Evolutionary conservation across 2,888 invertebrate species (phyloP).

Genomic region (Ectropis crepuscularia): DNA sequence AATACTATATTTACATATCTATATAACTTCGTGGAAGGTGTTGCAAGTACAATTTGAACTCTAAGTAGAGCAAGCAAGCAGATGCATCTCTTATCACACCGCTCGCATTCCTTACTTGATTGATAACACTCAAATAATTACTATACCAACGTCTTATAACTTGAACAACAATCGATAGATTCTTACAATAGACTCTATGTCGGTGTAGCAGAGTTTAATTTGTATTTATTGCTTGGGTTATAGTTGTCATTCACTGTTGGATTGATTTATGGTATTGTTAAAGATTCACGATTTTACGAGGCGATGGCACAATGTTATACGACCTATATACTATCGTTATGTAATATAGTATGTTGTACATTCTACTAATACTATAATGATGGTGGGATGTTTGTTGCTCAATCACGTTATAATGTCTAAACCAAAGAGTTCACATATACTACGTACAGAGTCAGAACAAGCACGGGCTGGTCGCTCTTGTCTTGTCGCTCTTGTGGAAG

Average conservation of each 20-base stretch:
- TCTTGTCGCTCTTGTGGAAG: no score
- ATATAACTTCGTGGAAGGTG: slow-evolving; percentile 1
- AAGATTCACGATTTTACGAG: slow-evolving; percentile 1
- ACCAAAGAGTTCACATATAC: no score
- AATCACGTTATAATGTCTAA: no score
- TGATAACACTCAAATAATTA: slow-evolving; percentile 42
- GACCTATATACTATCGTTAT: not conserved
- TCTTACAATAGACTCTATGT: not conserved
- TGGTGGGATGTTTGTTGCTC: no score
- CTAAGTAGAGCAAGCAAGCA: slow-evolving; percentile 43
- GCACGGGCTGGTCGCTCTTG: no score
- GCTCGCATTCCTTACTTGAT: slow-evolving; percentile 41
- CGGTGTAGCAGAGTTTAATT: not conserved
- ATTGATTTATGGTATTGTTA: slow-evolving; percentile 13
- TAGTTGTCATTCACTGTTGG: slow-evolving; percentile 1
- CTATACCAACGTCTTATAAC: slow-evolving; percentile 25
- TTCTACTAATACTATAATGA: no score
- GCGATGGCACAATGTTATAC: not conserved
- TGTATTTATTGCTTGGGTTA: not conserved
- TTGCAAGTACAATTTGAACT: slow-evolving; percentile 34
- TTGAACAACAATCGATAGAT: not conserved
- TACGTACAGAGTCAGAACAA: no score
- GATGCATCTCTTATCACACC: slow-evolving; percentile 44
- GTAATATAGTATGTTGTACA: no score
- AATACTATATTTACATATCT: not conserved